Evolutionary conservation across 2,888 invertebrate species (phyloP).

Genomic region (Phrixothrix hirtus): DNA sequence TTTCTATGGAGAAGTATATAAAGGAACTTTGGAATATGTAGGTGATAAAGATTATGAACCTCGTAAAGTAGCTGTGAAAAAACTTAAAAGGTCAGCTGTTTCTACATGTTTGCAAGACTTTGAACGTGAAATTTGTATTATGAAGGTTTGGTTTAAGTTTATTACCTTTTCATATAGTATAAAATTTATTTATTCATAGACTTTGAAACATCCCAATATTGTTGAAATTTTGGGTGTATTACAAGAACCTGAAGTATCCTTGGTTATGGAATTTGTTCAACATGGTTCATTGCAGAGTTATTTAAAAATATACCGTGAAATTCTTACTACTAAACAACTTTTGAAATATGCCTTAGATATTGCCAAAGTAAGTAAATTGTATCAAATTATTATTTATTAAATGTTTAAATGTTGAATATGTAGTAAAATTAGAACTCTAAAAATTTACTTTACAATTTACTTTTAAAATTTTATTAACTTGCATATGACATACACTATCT

Average conservation of each 20-base stretch:
- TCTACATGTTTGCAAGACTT: constrained; percentile 69
- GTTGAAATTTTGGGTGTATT: constrained; percentile 84
- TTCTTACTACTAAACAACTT: constrained; percentile 64
- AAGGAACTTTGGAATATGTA: constrained; percentile 69
- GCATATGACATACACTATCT: too few species aligned
- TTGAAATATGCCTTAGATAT: constrained; percentile 82
- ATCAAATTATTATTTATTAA: too few species aligned
- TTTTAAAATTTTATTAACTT: too few species aligned
- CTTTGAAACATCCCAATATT: constrained; percentile 82
- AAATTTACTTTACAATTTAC: too few species aligned
- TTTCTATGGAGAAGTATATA: constrained; percentile 84
- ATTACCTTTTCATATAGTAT: not conserved
- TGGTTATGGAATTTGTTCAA: constrained; percentile 89
- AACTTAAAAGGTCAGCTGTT: constrained; percentile 61
- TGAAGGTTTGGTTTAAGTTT: constrained; percentile 73
- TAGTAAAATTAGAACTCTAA: too few species aligned
- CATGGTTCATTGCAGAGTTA: constrained; percentile 83
- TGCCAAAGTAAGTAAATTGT: constrained; percentile 66
- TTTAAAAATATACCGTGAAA: constrained; percentile 73
- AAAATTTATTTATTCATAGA: constrained; percentile 55
- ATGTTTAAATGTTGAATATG: too few species aligned
- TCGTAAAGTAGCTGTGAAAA: constrained; percentile 69
- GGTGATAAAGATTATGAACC: constrained; percentile 57
- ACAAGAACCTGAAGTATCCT: constrained; percentile 74
- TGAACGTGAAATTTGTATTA: constrained; percentile 82